These are phyloP conservation scores for Strix aluco DNA, from an alignment of 2,113 vertebrate species.

Conservation along the genomic window DNA sequence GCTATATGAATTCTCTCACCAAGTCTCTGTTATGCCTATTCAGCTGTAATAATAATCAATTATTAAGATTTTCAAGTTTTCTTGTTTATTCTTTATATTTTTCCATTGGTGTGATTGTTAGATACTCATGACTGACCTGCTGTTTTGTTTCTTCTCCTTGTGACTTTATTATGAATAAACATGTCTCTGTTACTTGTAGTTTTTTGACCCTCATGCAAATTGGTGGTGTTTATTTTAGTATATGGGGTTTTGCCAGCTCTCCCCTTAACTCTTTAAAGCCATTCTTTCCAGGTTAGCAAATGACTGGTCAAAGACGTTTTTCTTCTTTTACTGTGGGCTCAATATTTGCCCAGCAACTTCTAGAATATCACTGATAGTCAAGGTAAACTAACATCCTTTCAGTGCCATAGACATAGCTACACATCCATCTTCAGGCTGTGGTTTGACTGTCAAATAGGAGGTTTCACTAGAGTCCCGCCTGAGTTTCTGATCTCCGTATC, in stretches of 20 bases:
- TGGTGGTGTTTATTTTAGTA: not conserved
- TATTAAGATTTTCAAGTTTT: not conserved
- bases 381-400: not conserved
- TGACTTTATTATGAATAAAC: not conserved
- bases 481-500: not conserved
- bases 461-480: not conserved
- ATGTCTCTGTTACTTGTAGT: not conserved
- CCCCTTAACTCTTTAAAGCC: not conserved
- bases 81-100: not conserved
- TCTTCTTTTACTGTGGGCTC: not conserved
- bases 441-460: not conserved
- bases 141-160: not conserved
- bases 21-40: not conserved
- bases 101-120: not conserved
- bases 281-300: not conserved
- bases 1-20: not conserved
- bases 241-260: not conserved
- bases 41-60: not conserved
- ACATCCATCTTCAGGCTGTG: rapidly evolving
- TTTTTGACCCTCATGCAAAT: not conserved
- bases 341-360: not conserved
- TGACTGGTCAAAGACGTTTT: not conserved
- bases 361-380: not conserved
- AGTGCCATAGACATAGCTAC: not conserved
- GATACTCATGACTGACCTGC: not conserved